Base-by-base conservation (phyloP, 2,113 vertebrate species). In the Salvelinus alpinus region DNA sequence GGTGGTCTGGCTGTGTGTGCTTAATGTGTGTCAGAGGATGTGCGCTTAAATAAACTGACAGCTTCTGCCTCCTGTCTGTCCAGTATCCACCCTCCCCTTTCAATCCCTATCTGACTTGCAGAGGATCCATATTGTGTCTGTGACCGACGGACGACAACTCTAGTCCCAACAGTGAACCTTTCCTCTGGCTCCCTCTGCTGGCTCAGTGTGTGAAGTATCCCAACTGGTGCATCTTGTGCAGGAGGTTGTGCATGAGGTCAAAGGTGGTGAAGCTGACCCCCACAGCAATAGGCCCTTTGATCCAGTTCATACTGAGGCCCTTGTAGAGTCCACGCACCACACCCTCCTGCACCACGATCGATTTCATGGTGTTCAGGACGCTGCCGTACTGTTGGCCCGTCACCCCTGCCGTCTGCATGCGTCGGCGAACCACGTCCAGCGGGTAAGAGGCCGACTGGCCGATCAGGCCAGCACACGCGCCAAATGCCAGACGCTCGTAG, bases 261-360 rank as follows among this genome's bases (percentile, higher is more conserved):
- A 99, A 99, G 68, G 97, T 98, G 78, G 95, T 97, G 88, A 99
- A 96, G 90, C 98, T 99, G 78, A 98, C 95, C 3, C 96, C 98
- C 73, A 99, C 97, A 0, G 96, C 96, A 5, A 99, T 86, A 1
- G 98, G 98, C 1, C 98, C 98, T 78, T 99, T 99, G 25, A 99
- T 88, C 97, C 97, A 99, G 92, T 99, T 99, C 98, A 99, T 99
- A 92, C 97, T 99, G 75, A 99, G 94, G 68, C 98, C 98, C 80
- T 99, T 99, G 93, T 99, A 99, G 2, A 99, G 84, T 69, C 98
- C 97, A 0, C 91, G 89, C 72, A 96, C n/a, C 0, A 96, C 79
- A 31, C 98, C 98, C 81, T 98, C 97, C 71, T 96, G 94, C 0
- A 83, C 31, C 4, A 96, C 79, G 2, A 99, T 96, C 64, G 92